Percentiles rank a stretch among this genome's conserved stretches.
These are phyloP conservation scores for Myopa tessellatipennis DNA, from an alignment of 2,888 invertebrate genomes.

Conservation along the genomic window DNA sequence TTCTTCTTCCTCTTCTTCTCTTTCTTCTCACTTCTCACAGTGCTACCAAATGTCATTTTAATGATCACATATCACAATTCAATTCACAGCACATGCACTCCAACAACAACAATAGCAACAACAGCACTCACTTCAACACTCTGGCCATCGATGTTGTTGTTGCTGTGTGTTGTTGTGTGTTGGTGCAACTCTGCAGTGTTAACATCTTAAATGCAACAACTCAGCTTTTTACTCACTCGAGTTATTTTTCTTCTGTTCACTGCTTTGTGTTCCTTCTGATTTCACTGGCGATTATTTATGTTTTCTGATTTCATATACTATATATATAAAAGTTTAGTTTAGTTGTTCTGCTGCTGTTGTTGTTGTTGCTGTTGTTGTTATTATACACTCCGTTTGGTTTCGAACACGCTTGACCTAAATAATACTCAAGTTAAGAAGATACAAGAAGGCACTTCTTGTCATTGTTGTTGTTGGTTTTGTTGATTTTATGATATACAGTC, in stretches of 20 bases:
- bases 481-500: neutral
- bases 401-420: conserved; percentile 36
- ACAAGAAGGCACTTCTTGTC: neutral
- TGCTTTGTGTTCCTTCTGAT: conserved; percentile 13
- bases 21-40: neutral
- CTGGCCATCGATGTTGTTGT: neutral
- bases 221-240: neutral
- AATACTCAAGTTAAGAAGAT: neutral
- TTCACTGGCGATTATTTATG: conserved; percentile 31
- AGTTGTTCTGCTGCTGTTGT: neutral
- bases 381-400: neutral
- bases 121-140: neutral
- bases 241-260: neutral
- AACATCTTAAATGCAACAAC: neutral
- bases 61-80: conserved; percentile 32
- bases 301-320: neutral
- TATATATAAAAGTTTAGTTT: neutral
- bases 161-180: neutral
- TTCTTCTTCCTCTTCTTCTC: neutral
- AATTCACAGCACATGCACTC: conserved; percentile 12
- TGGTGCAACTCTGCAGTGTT: neutral
- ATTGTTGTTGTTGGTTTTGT: neutral
- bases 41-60: conserved; percentile 37
- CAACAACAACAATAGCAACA: conserved; percentile 24
- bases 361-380: conserved; percentile 1